A percentile compares a stretch with the other conserved stretches of the same genome.
Conservation (phyloP, 2,888 invertebrate species). For the Drosophila subsilvestris region DNA sequence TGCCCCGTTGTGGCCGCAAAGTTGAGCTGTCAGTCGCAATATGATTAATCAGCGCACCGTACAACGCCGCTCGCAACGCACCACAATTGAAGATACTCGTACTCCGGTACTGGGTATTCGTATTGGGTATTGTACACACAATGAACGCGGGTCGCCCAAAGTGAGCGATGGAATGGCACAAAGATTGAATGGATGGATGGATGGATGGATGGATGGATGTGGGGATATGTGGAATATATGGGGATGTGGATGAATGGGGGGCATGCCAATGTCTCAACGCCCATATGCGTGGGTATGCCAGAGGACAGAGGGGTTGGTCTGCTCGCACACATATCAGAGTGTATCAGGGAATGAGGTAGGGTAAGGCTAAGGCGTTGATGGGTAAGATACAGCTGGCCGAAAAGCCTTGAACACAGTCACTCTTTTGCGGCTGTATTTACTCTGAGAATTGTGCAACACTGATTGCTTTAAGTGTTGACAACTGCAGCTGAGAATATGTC, state of each 20-base stretch:
- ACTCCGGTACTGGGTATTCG: too few relatives aligned
- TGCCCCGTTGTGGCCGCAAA: conserved; percentile 65
- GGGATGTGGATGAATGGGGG: conserved; percentile 41
- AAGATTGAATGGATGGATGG: conserved; percentile 11
- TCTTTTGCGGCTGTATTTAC: too few relatives aligned
- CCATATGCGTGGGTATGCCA: conserved; percentile 30
- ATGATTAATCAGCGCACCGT: conserved; percentile 73
- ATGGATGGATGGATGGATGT: conserved; percentile 1
- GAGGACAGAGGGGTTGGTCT: neutral
- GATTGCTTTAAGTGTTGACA: too few relatives aligned
- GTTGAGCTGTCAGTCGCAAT: conserved; percentile 78
- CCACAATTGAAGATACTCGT: conserved; percentile 67
- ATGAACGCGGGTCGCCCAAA: conserved; percentile 1
- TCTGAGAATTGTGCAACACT: neutral
- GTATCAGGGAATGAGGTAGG: neutral
- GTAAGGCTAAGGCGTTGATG: neutral
- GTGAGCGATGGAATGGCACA: conserved; percentile 20
- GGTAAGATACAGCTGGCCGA: neutral
- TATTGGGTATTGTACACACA: neutral
- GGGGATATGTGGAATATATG: conserved; percentile 19
- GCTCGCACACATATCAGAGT: neutral
- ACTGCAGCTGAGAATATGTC: neutral
- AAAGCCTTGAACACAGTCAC: neutral
- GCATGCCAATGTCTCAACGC: conserved; percentile 51
- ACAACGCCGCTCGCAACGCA: conserved; percentile 21